Percentiles rank a stretch among this genome's conserved stretches.
phyloP scores from a whole-genome alignment of 2,888 invertebrate genomes.

The Drosophila cognata region DNA sequence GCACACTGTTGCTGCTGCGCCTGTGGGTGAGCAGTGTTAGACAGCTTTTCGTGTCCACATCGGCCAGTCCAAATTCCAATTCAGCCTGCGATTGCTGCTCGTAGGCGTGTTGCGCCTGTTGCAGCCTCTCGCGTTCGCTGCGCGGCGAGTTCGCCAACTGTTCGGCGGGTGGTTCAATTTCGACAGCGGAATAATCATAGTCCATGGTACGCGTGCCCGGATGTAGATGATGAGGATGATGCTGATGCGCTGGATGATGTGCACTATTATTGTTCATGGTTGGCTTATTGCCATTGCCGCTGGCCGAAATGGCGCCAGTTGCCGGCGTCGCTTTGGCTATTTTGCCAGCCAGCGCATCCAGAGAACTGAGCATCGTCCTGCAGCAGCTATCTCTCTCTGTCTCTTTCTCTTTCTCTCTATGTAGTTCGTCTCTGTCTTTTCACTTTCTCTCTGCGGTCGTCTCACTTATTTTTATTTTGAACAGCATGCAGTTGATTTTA shows the following conservation, averaged over 20 bases:
- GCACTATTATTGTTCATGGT: constrained; percentile 44
- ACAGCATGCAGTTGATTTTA: constrained; percentile 1
- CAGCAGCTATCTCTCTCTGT: neutral
- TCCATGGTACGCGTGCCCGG: constrained; percentile 71
- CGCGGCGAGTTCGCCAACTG: constrained; percentile 72
- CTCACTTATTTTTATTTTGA: neutral
- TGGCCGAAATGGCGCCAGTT: constrained; percentile 83
- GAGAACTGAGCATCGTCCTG: constrained; percentile 90
- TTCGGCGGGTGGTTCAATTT: constrained; percentile 70
- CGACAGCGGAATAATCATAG: constrained; percentile 72
- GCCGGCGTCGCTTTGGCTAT: constrained; percentile 90
- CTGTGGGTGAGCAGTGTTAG: constrained; percentile 56
- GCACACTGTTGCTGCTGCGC: constrained; percentile 47
- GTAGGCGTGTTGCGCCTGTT: constrained; percentile 73
- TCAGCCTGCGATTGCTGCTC: constrained; percentile 73
- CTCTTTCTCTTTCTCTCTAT: neutral
- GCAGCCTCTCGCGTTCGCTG: constrained; percentile 63
- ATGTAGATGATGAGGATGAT: constrained; percentile 52
- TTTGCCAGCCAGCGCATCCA: constrained; percentile 95
- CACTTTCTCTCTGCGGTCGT: neutral
- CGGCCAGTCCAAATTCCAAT: constrained; percentile 75
- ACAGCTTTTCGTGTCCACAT: constrained; percentile 66
- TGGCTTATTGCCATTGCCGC: constrained; percentile 78
- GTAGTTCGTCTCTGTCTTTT: neutral
- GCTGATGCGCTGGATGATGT: constrained; percentile 62